Evolutionary conservation across 2,888 invertebrate genomes (phyloP), one percentile per base, ranked within the genome.

Genomic region (Camponotus fellah): DNA sequence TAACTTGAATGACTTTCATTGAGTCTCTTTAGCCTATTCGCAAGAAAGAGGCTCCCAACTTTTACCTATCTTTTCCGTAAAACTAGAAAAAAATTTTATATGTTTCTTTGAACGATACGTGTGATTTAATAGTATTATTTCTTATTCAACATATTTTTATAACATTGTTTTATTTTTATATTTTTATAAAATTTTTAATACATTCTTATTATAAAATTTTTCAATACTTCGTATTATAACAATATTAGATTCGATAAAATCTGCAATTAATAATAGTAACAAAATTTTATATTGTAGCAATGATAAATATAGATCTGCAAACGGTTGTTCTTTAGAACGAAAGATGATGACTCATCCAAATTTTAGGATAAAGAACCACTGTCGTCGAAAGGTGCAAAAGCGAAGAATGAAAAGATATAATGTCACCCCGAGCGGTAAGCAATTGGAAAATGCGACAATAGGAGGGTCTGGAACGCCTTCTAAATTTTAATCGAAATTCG

Each of bases 401-500:
- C 69, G 88, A 83, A 86, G 86, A 89, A 88, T 86, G 85, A 85
- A 87, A 81, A 86, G 86, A 86, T 86, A 92, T 90, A 92, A 92
- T 90, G 86, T 87, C 84, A 84, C 83, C 86, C 82, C 85, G 85
- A 84, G 86, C 83, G 86, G 81, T 85, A 81, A 86, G 86, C 92
- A 91, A 92, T 92, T 92, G 90, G 85, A 90, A 91, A 89, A 84
- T 83, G 74, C 88, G 86, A 91, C 92, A 92, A 93, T 89, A 84
- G 86, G 86, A 83, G 82, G 89, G 85, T 85, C 87, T 87, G 90
- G 88, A 93, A 93, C 94, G 93, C 94, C 94, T 92, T 90, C 92
- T 83, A 86, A 84, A 90, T 89, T 88, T 53, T 86, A 86, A 86
- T 85, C 85, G 88, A 93, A 92, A 94, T 94, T 94, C 92, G 91